phyloP scores from a whole-genome alignment of 2,113 vertebrate genomes.

The Forbesichthys papilliferus region DNA sequence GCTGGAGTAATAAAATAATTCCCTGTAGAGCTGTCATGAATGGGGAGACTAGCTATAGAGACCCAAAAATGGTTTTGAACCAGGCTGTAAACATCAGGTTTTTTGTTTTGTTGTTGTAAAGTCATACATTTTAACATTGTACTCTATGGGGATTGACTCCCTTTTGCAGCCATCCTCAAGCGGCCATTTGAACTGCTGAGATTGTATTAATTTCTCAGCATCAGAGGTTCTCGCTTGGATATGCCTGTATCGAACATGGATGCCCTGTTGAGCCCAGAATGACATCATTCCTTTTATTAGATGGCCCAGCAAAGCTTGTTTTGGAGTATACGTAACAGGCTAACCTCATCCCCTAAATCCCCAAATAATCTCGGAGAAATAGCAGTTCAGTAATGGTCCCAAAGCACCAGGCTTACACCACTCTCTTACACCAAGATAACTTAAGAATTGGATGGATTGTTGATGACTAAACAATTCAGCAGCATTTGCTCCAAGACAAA shows the following conservation, averaged over 20 bases:
- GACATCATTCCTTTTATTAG: constrained; percentile 17
- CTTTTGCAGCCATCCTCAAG: no score
- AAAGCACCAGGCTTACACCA: neutral
- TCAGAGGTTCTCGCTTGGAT: no score
- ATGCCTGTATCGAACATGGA: neutral
- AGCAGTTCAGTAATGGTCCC: neutral
- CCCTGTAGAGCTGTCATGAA: no score
- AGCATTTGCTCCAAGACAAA: constrained; percentile 37
- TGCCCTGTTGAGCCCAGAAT: neutral
- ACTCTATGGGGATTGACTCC: no score
- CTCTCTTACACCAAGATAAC: constrained; percentile 7
- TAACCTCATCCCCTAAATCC: constrained; percentile 7
- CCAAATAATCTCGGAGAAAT: neutral
- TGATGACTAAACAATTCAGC: constrained; percentile 42
- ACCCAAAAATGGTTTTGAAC: no score
- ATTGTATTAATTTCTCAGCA: no score
- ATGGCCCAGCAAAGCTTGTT: neutral
- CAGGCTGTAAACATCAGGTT: no score
- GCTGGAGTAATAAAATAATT: no score
- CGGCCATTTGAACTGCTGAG: no score
- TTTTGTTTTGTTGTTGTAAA: no score
- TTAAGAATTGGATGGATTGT: constrained; percentile 1
- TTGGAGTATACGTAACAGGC: constrained; percentile 13
- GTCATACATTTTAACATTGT: no score
- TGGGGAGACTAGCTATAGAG: no score